Percentiles rank a stretch among this genome's conserved stretches.
Evolutionary conservation across 2,888 invertebrate genomes (phyloP).

Genomic region (Philonicus albiceps): DNA sequence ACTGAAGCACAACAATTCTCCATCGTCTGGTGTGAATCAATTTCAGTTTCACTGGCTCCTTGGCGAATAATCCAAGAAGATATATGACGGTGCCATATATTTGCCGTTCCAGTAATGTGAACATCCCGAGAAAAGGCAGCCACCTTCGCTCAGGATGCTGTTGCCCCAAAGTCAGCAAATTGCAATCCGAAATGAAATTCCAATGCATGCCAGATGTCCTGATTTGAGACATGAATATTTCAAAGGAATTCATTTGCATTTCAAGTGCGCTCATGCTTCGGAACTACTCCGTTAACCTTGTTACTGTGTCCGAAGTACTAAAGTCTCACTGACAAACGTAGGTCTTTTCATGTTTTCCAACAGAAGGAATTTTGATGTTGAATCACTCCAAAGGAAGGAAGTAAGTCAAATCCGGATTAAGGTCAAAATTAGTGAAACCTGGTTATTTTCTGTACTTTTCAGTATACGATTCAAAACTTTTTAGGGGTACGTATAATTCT

Average conservation of each 20-base stretch:
- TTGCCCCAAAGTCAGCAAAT: conserved; percentile 12
- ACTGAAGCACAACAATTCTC: not conserved
- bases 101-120: not conserved
- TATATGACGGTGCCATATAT: not conserved
- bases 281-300: conserved; percentile 12
- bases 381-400: not conserved
- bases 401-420: not conserved
- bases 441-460: not conserved
- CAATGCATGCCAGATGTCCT: conserved; percentile 27
- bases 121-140: not conserved
- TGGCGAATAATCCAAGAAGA: not conserved
- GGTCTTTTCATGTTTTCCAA: conserved; percentile 5
- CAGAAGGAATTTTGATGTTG: not conserved
- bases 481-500: not conserved
- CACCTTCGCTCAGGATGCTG: not conserved
- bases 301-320: conserved; percentile 2
- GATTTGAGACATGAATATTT: conserved; percentile 25
- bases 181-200: conserved; percentile 27
- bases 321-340: not conserved
- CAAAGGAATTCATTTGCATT: conserved; percentile 27
- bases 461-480: not conserved
- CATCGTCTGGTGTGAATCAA: not conserved
- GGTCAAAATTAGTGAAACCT: conserved; percentile 11
- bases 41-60: conserved; percentile 11
- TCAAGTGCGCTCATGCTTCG: conserved; percentile 8